Evolutionary conservation across 2,888 invertebrate species (phyloP).

Genomic region (Peribatodes rhomboidaria): DNA sequence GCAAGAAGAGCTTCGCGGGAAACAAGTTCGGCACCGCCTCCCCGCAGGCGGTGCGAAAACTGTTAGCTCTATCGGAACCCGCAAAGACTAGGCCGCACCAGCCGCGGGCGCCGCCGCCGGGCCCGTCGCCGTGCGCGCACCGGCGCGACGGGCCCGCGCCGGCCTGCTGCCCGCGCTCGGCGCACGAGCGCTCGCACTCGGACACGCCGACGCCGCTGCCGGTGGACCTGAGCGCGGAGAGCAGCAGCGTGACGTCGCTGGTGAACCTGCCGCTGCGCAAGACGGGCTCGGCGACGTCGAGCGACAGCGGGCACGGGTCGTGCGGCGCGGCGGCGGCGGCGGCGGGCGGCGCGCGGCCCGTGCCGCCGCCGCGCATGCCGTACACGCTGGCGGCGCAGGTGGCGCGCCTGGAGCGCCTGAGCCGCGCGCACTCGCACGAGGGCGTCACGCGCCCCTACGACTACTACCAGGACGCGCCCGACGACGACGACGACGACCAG

Average conservation of each 20-base stretch:
- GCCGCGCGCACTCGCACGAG: slow-evolving; percentile 94
- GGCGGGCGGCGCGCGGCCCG: slow-evolving; percentile 86
- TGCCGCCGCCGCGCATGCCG: slow-evolving; percentile 89
- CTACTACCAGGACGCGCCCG: slow-evolving; percentile 87
- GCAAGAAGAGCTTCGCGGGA: slow-evolving; percentile 86
- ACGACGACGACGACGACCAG: slow-evolving; percentile 84
- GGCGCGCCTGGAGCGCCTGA: slow-evolving; percentile 93
- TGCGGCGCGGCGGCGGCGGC: slow-evolving; percentile 71
- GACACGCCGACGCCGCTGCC: slow-evolving; percentile 94
- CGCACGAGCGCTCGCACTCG: slow-evolving; percentile 96
- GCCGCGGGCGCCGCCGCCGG: slow-evolving; percentile 89
- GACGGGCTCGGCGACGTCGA: slow-evolving; percentile 96
- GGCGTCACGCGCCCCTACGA: slow-evolving; percentile 92
- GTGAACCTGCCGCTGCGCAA: slow-evolving; percentile 96
- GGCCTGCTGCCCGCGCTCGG: slow-evolving; percentile 85
- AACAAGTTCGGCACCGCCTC: slow-evolving; percentile 96
- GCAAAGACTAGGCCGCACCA: slow-evolving; percentile 96
- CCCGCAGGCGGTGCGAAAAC: slow-evolving; percentile 98
- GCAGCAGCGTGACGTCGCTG: slow-evolving; percentile 97
- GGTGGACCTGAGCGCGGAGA: slow-evolving; percentile 97
- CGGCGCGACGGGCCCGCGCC: slow-evolving; percentile 87
- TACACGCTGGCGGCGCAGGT: slow-evolving; percentile 95
- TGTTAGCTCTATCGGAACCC: slow-evolving; percentile 95
- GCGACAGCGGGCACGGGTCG: slow-evolving; percentile 96
- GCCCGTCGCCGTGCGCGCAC: slow-evolving; percentile 89